A percentile compares a stretch with the other conserved stretches of the same genome.
Conservation (phyloP, 1,140 invertebrate genomes). For the Cotesia chilonis region DNA sequence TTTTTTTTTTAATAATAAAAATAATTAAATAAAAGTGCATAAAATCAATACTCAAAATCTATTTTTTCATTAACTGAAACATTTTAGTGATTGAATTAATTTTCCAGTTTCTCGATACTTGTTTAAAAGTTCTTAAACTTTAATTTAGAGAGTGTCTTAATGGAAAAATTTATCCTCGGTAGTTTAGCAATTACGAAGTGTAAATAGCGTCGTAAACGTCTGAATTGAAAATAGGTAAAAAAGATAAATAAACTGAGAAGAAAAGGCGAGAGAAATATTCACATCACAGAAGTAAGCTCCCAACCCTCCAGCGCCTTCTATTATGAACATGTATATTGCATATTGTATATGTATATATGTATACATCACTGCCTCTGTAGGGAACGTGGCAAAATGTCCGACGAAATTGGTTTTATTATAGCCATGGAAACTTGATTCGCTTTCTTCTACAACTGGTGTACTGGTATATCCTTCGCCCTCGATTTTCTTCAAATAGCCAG, state of each 20-base stretch:
- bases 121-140: too few relatives aligned
- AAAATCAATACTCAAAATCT: too few relatives aligned
- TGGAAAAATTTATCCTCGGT: too few relatives aligned
- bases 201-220: not conserved
- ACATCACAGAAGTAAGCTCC: not conserved
- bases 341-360: too few relatives aligned
- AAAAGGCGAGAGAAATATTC: slow-evolving; percentile 8
- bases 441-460: slow-evolving; percentile 1
- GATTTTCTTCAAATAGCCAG: slow-evolving; percentile 24
- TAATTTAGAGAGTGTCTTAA: too few relatives aligned
- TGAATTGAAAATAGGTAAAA: not conserved
- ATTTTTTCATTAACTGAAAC: too few relatives aligned
- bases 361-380: not conserved
- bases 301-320: not conserved
- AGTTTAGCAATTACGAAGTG: too few relatives aligned
- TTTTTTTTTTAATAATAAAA: too few relatives aligned
- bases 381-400: slow-evolving; percentile 29
- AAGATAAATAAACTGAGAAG: slow-evolving; percentile 7
- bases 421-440: slow-evolving; percentile 23
- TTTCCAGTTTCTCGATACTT: too few relatives aligned
- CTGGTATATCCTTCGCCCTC: slow-evolving; percentile 17
- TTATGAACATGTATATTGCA: too few relatives aligned
- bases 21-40: too few relatives aligned
- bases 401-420: slow-evolving; percentile 28
- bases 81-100: too few relatives aligned